Evolutionary conservation across 1,140 invertebrate genomes (phyloP), one percentile per base, ranked within the genome.

Genomic region (Hycleus cichorii): DNA sequence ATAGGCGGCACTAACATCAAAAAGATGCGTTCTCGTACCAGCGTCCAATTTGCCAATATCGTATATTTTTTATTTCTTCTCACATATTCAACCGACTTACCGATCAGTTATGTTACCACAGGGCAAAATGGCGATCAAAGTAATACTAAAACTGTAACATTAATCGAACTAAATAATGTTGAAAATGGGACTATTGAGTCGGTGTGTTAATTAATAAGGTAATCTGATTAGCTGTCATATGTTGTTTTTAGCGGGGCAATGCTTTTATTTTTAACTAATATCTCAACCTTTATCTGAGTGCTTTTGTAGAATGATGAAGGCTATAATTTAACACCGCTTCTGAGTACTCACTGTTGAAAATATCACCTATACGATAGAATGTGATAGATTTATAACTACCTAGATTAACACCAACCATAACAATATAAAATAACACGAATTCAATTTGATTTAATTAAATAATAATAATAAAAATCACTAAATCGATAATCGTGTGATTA

Each of bases 1-100:
- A 68, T 68, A 66, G 62, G 62, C 66, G 59, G 64, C 62, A 68
- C 66, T 66, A 66, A 65, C 66, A 68, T 67, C 62, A 68, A 66
- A 68, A 68, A 68, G 66, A 56, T 57, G 59, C 57, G 49, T 64
- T 62, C 58, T 39, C 51, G 39, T 44, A 57, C 51, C 54, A 60
- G 56, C 43, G 44, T 56, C 32, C 32, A 32, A 32, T 32, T 32
- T 32, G 32, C 32, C 32, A 32, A 32, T 32, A 32, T 32, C 32
- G 32, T 32, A 32, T 4, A 7, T 32, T 32, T 32, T 32, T 32
- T 7, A 5, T 32, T 7, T 32, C 7, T 32, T 32, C 7, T 32
- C 32, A 7, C 32, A 46, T 61, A 64, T 64, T 66, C 59, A 64
- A 54, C 56, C 50, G 61, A 1, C 18, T 18, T 18, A 18, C 18